A percentile compares a stretch with the other conserved stretches of the same genome.
These are phyloP conservation scores for Chauna torquata DNA, from an alignment of 2,113 vertebrate genomes.

Conservation along the genomic window DNA sequence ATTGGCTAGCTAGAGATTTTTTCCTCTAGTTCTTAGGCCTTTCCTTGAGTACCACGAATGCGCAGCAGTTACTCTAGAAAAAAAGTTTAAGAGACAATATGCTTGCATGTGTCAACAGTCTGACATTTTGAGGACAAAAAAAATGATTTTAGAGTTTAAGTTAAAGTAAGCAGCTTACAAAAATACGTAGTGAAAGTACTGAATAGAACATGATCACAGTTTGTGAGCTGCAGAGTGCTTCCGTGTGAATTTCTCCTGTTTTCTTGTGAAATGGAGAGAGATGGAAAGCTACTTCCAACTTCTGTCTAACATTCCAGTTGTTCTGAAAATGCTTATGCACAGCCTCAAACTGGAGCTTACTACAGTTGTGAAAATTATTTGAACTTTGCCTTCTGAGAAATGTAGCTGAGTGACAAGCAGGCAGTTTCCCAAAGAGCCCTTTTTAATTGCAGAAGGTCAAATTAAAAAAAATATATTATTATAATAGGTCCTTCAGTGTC, in stretches of 20 bases:
- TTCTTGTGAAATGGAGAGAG: background rate
- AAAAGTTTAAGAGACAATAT: background rate
- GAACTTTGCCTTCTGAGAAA: background rate
- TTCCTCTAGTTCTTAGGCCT: background rate
- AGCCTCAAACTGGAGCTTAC: background rate
- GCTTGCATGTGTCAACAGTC: background rate
- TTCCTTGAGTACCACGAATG: background rate
- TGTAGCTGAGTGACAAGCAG: background rate
- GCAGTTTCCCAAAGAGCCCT: background rate
- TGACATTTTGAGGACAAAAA: background rate
- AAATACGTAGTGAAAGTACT: background rate
- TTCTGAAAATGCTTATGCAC: background rate
- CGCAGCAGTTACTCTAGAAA: background rate
- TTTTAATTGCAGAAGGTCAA: background rate
- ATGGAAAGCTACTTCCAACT: background rate
- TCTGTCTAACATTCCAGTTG: background rate
- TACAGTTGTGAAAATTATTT: background rate
- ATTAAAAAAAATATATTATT: background rate
- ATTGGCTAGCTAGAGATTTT: background rate
- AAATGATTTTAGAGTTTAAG: background rate
- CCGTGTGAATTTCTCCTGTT: background rate
- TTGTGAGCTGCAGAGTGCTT: background rate
- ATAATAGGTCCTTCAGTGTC: background rate
- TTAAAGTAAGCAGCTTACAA: background rate
- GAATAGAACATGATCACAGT: background rate